Evolutionary conservation across 2,797 vertebrate species (phyloP).

Genomic region (Sebastes aleutianus): DNA sequence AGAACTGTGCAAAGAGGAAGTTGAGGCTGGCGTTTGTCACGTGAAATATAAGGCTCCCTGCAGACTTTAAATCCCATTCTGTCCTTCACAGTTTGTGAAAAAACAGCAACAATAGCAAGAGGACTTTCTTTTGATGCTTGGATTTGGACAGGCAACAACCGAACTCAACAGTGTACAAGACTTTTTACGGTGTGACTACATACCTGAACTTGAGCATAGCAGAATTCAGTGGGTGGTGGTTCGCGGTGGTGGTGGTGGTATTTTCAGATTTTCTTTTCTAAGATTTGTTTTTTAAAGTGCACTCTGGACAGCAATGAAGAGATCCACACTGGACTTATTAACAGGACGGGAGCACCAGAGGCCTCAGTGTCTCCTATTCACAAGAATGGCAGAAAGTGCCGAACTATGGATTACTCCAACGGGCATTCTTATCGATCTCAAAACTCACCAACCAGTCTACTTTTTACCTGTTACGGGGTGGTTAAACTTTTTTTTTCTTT

Average conservation of each 20-base stretch:
- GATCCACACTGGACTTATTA: slow-evolving; percentile 75
- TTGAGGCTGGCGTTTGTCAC: slow-evolving; percentile 45
- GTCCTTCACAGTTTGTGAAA: slow-evolving; percentile 64
- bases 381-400: slow-evolving; percentile 59
- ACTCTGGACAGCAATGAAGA: slow-evolving; percentile 75
- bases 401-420: slow-evolving; percentile 72
- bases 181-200: slow-evolving; percentile 38
- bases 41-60: slow-evolving; percentile 41
- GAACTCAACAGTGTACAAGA: slow-evolving; percentile 59
- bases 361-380: slow-evolving; percentile 59
- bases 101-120: slow-evolving; percentile 61
- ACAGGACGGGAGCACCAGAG: slow-evolving; percentile 61
- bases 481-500: slow-evolving; percentile 71
- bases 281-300: slow-evolving; percentile 49
- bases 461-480: slow-evolving; percentile 74
- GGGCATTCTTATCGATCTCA: slow-evolving; percentile 83
- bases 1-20: slow-evolving; percentile 52
- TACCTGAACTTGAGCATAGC: slow-evolving; percentile 74
- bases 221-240: slow-evolving; percentile 72
- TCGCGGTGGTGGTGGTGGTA: slow-evolving; percentile 36
- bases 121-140: slow-evolving; percentile 65
- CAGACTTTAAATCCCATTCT: slow-evolving; percentile 60
- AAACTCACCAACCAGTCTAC: slow-evolving; percentile 74
- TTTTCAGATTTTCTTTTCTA: slow-evolving; percentile 50
- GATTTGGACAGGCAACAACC: slow-evolving; percentile 66